Base-by-base conservation (phyloP, 2,113 vertebrate species). In the Indicator indicator region DNA sequence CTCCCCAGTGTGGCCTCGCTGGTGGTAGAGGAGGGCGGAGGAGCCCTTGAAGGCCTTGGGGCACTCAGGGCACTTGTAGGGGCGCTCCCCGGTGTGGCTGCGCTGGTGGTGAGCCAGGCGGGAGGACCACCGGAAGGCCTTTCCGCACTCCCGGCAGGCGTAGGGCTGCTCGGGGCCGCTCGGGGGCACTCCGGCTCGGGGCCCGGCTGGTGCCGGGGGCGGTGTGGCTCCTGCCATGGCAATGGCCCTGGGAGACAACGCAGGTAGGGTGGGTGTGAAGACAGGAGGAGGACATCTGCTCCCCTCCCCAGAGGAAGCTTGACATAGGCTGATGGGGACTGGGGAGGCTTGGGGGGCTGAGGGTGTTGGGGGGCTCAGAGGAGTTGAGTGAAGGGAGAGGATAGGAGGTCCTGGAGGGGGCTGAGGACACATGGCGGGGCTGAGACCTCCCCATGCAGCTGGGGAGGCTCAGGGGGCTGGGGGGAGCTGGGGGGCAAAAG, bases 11-110 rank as follows among this genome's bases (percentile, higher is more conserved):
- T 99, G 99, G 93, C 98, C 98, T 1, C 99, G 98, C 95, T 98
- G 98, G 95, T 99, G 99, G 94, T 99, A 99, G 7, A 98, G 98
- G 38, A 99, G 97, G 5, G 98, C 99, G 0, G 99, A 99, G 2
- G 99, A 99, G 73, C 99, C 99, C 94, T 99, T 99, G 97, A 99
- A 99, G 94, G 99, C 98, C 94, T 99, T 99, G 86, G 98, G 98
- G 92, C 99, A 99, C 89, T 99, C 98, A 15, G 98, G 98, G 93
- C 99, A 99, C 74, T 98, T 98, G 95, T 99, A 99, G 12, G 99
- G 99, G n/a, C 99, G 97, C 89, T 99, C 99, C 1, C 99, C 99
- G 3, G 99, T 99, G 97, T 99, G 99, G 63, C 99, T 99, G 89
- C 99, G 98, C 88, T 98, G 99, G 97, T 99, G 99, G 90, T 99